Conservation (phyloP, 1,140 invertebrate species). For the Colletes latitarsis region DNA sequence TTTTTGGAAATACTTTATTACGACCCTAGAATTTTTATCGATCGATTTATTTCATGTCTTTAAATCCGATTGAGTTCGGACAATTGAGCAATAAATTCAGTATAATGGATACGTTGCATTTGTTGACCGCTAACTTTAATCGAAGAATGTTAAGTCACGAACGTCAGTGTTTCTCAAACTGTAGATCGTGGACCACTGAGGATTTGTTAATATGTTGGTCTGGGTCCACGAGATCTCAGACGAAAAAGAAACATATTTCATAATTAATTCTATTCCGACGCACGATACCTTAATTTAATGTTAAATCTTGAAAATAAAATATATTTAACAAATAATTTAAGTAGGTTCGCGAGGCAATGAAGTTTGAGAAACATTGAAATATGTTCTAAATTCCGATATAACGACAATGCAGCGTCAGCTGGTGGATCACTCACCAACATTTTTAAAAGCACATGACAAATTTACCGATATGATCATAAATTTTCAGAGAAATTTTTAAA, state of each 20-base stretch:
- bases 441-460: not conserved
- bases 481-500: not conserved
- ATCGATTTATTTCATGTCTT: not conserved
- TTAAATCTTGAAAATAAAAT: no score
- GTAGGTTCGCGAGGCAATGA: no score
- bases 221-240: no score
- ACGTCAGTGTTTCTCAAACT: no score
- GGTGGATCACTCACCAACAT: slow-evolving; percentile 23
- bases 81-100: not conserved
- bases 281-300: no score
- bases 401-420: slow-evolving; percentile 18
- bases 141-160: not conserved
- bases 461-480: not conserved
- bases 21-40: not conserved
- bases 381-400: slow-evolving; percentile 26
- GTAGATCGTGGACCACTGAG: no score
- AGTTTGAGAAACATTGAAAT: not conserved
- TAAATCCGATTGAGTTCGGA: not conserved
- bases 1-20: not conserved
- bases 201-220: no score
- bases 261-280: no score
- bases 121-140: not conserved
- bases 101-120: not conserved
- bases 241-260: no score
- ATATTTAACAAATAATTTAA: no score